Conservation (phyloP, 2,888 invertebrate species). For the Diarsia dahlii region DNA sequence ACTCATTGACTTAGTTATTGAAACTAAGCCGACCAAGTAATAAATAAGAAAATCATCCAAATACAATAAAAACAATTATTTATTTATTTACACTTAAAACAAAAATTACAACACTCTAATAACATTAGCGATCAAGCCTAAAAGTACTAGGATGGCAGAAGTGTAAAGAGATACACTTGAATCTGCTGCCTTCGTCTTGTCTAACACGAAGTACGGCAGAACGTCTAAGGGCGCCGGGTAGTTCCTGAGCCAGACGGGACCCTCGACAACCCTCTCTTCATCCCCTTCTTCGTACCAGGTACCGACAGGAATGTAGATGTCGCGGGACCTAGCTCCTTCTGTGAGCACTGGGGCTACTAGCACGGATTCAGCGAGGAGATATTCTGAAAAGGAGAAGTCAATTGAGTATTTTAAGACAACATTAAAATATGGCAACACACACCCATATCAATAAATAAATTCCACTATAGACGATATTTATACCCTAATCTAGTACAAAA, state of each 20-base stretch:
- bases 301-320: constrained; percentile 94
- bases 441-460: not conserved
- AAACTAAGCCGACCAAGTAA: not conserved
- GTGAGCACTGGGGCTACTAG: constrained; percentile 94
- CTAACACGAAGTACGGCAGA: constrained; percentile 92
- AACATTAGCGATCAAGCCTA: constrained; percentile 69
- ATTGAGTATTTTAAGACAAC: not conserved
- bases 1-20: too few relatives aligned
- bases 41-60: not conserved
- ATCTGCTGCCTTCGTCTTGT: constrained; percentile 44
- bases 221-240: constrained; percentile 93
- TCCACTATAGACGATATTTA: not conserved
- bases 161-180: constrained; percentile 64
- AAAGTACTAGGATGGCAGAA: constrained; percentile 70
- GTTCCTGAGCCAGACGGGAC: constrained; percentile 91
- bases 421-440: not conserved
- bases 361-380: constrained; percentile 94
- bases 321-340: constrained; percentile 91
- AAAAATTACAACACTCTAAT: constrained; percentile 40
- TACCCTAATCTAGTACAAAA: not conserved
- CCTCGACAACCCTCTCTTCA: constrained; percentile 81
- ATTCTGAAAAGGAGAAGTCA: constrained; percentile 90
- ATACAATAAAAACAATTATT: constrained; percentile 8
- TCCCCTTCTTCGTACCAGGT: constrained; percentile 93
- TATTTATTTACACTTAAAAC: constrained; percentile 27